Evolutionary conservation across 2,113 vertebrate species (phyloP).

Genomic region (Alethe diademata): DNA sequence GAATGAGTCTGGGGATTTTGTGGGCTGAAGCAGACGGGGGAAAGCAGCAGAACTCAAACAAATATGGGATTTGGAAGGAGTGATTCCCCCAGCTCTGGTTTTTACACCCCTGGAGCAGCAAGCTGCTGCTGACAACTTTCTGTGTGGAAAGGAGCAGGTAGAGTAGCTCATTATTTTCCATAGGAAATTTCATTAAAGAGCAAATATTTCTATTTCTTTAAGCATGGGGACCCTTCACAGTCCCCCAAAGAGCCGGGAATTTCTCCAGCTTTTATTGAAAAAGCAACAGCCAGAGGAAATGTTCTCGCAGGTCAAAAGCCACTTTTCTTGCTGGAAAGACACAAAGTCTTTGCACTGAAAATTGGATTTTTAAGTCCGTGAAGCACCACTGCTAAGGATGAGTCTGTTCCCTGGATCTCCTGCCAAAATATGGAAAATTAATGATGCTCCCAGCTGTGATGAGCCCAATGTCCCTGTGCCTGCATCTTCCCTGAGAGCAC

Average conservation of each 20-base stretch:
- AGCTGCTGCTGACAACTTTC: slow-evolving; percentile 36
- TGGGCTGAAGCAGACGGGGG: background rate
- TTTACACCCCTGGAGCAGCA: background rate
- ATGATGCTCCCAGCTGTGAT: accelerated
- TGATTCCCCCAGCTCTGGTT: background rate
- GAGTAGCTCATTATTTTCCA: background rate
- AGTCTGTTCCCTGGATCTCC: background rate
- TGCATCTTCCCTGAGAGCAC: background rate
- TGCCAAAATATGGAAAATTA: background rate
- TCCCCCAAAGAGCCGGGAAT: background rate
- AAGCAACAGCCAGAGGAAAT: background rate
- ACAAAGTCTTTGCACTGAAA: background rate
- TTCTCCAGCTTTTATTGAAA: background rate
- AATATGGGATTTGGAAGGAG: background rate
- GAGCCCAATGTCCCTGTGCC: accelerated
- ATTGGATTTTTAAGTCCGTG: background rate
- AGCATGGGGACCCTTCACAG: background rate
- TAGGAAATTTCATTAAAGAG: background rate
- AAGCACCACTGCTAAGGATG: background rate
- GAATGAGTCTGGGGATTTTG: background rate
- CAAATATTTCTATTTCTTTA: background rate
- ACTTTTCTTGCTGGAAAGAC: background rate
- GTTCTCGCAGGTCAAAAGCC: background rate
- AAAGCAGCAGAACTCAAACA: slow-evolving; percentile 22
- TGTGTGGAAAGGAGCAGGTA: background rate